phyloP scores from a whole-genome alignment of 2,797 vertebrate species.

The Sebastes itinus region DNA sequence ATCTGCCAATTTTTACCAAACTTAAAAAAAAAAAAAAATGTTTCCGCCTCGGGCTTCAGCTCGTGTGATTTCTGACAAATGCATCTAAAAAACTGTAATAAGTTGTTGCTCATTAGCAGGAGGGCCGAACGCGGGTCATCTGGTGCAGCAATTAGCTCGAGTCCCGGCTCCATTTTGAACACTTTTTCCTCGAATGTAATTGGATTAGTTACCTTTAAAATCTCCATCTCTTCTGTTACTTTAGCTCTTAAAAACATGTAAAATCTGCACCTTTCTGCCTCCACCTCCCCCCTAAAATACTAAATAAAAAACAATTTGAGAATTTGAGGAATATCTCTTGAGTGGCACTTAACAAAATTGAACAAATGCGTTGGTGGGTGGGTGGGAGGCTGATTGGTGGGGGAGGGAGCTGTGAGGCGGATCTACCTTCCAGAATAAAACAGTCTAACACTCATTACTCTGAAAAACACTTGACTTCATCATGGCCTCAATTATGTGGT shows the following conservation, averaged over 20 bases:
- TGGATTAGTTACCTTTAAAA: constrained; percentile 57
- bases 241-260: constrained; percentile 37
- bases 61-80: neutral
- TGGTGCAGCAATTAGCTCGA: constrained; percentile 21
- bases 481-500: constrained; percentile 50
- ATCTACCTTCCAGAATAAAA: constrained; percentile 51
- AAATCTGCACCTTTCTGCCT: constrained; percentile 29
- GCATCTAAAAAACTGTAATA: neutral
- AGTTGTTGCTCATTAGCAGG: constrained; percentile 30
- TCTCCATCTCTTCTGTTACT: constrained; percentile 22
- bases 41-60: neutral
- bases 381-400: neutral
- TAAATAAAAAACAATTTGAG: constrained; percentile 31
- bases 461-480: constrained; percentile 63
- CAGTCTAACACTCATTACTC: constrained; percentile 55
- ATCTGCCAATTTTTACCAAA: neutral
- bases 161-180: constrained; percentile 23
- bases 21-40: neutral
- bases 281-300: neutral
- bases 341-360: constrained; percentile 65
- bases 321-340: constrained; percentile 37
- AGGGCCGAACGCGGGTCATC: constrained; percentile 1
- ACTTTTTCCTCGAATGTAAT: constrained; percentile 37
- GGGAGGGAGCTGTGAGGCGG: constrained; percentile 20
- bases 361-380: constrained; percentile 42